A percentile compares a stretch with the other conserved stretches of the same genome.
phyloP scores from a whole-genome alignment of 1,140 invertebrate genomes.

The Globodera rostochiensis region DNA sequence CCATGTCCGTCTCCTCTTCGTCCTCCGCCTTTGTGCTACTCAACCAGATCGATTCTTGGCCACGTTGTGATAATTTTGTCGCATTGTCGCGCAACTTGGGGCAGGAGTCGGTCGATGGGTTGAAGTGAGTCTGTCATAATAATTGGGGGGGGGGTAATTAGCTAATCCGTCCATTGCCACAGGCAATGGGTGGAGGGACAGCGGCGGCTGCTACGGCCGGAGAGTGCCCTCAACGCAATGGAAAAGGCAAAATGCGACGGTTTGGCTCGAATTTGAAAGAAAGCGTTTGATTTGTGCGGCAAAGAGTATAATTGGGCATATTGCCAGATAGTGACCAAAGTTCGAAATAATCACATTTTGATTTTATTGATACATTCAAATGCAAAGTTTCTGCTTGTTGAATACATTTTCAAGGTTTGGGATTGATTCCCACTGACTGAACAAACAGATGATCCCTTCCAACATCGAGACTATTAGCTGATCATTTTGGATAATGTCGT shows the following conservation, averaged over 20 bases:
- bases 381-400: too few species aligned
- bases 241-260: conserved; percentile 4
- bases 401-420: neutral
- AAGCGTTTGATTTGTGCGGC: too few species aligned
- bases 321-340: neutral
- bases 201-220: neutral
- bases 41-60: conserved; percentile 28
- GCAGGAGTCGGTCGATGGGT: neutral
- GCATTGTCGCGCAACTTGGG: conserved; percentile 1
- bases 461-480: neutral
- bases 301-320: too few species aligned
- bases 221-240: conserved; percentile 16
- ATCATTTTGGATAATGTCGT: neutral
- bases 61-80: conserved; percentile 20
- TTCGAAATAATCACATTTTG: too few species aligned
- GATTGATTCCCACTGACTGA: neutral
- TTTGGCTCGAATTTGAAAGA: too few species aligned
- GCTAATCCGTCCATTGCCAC: too few species aligned
- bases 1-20: neutral
- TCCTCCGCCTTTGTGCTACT: conserved; percentile 6
- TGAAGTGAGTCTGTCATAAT: neutral
- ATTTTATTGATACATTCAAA: too few species aligned
- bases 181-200: neutral
- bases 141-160: too few species aligned
- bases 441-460: neutral